A percentile compares a stretch with the other conserved stretches of the same genome.
phyloP scores from a whole-genome alignment of 2,888 invertebrate genomes.

The Lasioglossum vierecki region DNA sequence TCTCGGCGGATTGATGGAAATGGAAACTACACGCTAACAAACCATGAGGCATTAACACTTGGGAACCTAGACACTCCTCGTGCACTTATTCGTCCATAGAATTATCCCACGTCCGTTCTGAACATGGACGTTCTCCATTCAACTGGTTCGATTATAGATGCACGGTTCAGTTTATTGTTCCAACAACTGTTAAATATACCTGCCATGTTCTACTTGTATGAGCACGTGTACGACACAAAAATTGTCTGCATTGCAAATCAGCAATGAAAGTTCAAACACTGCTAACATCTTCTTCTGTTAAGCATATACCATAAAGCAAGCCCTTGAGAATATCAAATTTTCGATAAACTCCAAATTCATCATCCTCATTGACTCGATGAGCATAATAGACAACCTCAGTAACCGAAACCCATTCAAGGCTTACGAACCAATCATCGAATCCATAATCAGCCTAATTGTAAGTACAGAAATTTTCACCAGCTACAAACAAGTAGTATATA shows the following conservation, averaged over 20 bases:
- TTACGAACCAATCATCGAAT: too few species aligned
- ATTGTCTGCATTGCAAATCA: background rate
- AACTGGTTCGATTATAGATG: background rate
- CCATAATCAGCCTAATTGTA: too few species aligned
- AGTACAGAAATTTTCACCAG: too few species aligned
- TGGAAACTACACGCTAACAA: background rate
- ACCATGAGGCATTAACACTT: background rate
- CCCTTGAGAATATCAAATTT: too few species aligned
- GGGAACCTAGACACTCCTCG: background rate
- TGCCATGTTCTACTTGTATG: background rate
- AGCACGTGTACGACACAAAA: background rate
- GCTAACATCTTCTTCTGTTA: too few species aligned
- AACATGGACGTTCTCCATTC: background rate
- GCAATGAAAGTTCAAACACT: background rate
- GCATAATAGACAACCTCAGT: too few species aligned
- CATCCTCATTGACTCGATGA: too few species aligned
- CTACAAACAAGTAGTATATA: too few species aligned
- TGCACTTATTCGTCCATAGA: background rate
- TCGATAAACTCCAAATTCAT: too few species aligned
- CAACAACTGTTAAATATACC: background rate
- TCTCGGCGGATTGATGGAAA: background rate
- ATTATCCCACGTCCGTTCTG: background rate
- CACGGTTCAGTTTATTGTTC: background rate
- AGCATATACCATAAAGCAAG: too few species aligned
- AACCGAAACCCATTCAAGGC: too few species aligned